Evolutionary conservation across 1,140 invertebrate genomes (phyloP), one percentile per base, ranked within the genome.

Genomic region (Pseudomyrmex pallidus): DNA sequence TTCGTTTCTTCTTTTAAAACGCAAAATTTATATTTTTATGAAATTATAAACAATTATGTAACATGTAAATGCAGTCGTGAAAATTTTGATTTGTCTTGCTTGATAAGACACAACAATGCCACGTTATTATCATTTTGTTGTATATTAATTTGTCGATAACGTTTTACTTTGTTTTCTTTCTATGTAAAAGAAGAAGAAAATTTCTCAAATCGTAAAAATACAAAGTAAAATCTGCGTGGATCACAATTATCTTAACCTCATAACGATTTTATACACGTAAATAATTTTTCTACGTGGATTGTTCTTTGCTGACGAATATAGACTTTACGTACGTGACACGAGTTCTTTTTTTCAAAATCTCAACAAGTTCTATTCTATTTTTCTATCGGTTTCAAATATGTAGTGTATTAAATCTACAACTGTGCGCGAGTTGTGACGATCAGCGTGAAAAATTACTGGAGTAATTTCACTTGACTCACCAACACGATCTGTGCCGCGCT

Each of bases 401-500:
- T n/a, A 8, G 2, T n/a, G 2, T 64, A 64, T 35, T 7, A 35
- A 35, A 35, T 35, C 5, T 35, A 35, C 35, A 35, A 35, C 35
- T 35, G 5, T 35, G 5, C 5, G 35, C 35, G 9, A 13, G 35
- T 66, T 66, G 17, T 9, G 22, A 48, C 46, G 0, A 50, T 63
- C 46, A 9, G 50, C 56, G 3, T 13, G 8, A 1, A 3, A 44
- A 20, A 4, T 7, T 12, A 20, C 12, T 20, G 20, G 15, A 54
- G 48, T 54, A n/a, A n/a, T n/a, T n/a, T 63, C 10, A 50, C 22
- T 46, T 67, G 80, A 92, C 94, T 95, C 93, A 97, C 96, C 95
- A 97, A 94, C 87, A 97, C 94, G 91, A 97, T 94, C 95, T 96
- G 95, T 83, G 96, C 95, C 85, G 96, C 96, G 85, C 95, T 94